phyloP scores from a whole-genome alignment of 2,888 invertebrate species.

The Bombylius major region DNA sequence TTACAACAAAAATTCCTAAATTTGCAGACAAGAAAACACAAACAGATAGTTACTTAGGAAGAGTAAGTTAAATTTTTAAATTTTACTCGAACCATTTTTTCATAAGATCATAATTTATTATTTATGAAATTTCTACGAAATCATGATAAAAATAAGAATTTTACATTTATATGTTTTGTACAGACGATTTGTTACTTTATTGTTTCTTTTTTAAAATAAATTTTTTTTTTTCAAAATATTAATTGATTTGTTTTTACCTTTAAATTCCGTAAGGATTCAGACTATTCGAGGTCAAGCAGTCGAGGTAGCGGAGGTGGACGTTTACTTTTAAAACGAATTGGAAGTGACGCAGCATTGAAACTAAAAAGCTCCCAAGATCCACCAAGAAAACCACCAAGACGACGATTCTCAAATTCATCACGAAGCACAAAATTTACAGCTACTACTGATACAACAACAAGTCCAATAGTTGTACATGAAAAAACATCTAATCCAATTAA shows the following conservation, averaged over 20 bases:
- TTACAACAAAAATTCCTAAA: background rate
- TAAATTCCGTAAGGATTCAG: background rate
- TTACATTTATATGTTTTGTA: too few species aligned
- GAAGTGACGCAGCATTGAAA: slow-evolving; percentile 21
- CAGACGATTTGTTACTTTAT: too few species aligned
- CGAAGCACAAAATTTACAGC: slow-evolving; percentile 2
- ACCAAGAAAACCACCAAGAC: slow-evolving; percentile 30
- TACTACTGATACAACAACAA: background rate
- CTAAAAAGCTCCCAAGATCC: slow-evolving; percentile 21
- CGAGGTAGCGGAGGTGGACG: slow-evolving; percentile 19
- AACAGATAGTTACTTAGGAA: background rate
- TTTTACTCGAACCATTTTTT: too few species aligned
- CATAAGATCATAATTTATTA: too few species aligned
- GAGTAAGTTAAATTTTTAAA: background rate
- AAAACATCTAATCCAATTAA: background rate
- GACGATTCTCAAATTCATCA: slow-evolving; percentile 19
- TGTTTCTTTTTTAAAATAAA: too few species aligned
- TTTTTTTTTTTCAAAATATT: too few species aligned
- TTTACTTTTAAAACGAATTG: slow-evolving; percentile 27
- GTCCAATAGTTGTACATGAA: background rate
- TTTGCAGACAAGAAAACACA: background rate
- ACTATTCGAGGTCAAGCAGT: background rate
- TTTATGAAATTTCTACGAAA: too few species aligned
- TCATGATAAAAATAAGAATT: too few species aligned
- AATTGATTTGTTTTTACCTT: too few species aligned